These are phyloP conservation scores for Eleutherodactylus coqui DNA, from an alignment of 2,797 vertebrate genomes.

Conservation along the genomic window DNA sequence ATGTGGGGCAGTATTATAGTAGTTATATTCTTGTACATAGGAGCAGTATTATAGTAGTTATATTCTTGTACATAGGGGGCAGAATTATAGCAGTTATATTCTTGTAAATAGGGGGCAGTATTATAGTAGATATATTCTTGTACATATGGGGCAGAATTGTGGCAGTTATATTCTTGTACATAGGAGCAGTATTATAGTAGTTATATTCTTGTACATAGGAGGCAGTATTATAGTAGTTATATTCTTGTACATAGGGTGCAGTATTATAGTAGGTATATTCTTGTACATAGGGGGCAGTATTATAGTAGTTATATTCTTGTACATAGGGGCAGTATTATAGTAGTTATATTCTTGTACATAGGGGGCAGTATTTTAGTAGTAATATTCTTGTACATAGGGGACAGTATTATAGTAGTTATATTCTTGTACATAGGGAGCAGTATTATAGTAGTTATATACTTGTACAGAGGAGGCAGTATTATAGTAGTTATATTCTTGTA, in stretches of 20 bases:
- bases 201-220: conserved; percentile 4
- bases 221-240: background rate
- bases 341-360: background rate
- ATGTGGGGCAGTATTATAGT: background rate
- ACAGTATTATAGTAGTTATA: no score
- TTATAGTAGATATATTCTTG: conserved; percentile 1
- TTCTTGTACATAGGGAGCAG: no score
- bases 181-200: conserved; percentile 3
- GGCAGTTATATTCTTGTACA: background rate
- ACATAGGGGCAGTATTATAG: no score
- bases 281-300: background rate
- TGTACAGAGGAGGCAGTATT: no score
- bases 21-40: no score
- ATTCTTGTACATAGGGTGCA: background rate
- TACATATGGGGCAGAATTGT: background rate
- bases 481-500: no score
- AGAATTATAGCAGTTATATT: conserved; percentile 1
- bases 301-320: conserved; percentile 8
- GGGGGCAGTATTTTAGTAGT: background rate
- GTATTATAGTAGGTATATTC: background rate
- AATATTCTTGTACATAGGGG: no score
- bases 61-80: background rate
- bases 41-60: no score
- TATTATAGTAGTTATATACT: no score
- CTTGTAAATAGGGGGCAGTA: background rate